These are phyloP conservation scores for Coptodon rendalli DNA, from an alignment of 2,113 vertebrate genomes.

Conservation along the genomic window DNA sequence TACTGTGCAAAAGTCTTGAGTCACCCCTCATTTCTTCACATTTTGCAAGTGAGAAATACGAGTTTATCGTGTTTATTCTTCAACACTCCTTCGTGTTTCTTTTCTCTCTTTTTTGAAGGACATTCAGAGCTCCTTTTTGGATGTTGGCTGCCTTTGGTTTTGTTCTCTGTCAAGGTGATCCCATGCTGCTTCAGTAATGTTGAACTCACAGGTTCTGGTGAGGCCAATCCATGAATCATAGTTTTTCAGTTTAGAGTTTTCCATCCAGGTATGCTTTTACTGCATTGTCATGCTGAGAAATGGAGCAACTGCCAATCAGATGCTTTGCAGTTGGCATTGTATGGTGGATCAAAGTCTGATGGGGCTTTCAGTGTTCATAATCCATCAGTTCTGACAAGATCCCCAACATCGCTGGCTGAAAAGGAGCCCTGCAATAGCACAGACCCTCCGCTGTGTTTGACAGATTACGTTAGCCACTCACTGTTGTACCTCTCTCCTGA, in stretches of 20 bases:
- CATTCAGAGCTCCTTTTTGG: neutral
- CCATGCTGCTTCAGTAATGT: neutral
- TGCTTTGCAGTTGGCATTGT: neutral
- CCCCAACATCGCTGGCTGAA: neutral
- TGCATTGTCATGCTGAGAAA: neutral
- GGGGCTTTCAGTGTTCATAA: neutral
- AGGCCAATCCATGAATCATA: neutral
- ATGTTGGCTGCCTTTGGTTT: neutral
- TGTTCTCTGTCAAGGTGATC: neutral
- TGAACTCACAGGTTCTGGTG: neutral
- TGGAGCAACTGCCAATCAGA: neutral
- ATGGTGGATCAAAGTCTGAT: neutral
- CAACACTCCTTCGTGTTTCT: neutral
- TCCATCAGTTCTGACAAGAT: neutral
- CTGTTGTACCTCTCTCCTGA: neutral
- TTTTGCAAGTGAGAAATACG: neutral
- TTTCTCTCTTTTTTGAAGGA: neutral
- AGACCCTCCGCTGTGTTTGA: neutral
- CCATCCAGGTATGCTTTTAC: neutral
- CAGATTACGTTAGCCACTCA: neutral
- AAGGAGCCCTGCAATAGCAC: neutral
- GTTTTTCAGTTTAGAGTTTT: neutral
- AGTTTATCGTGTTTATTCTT: neutral
- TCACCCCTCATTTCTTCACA: neutral
- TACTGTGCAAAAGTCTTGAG: neutral